A percentile compares a stretch with the other conserved stretches of the same genome.
Conservation (phyloP, 2,113 vertebrate species). For the Xerus inauris region DNA sequence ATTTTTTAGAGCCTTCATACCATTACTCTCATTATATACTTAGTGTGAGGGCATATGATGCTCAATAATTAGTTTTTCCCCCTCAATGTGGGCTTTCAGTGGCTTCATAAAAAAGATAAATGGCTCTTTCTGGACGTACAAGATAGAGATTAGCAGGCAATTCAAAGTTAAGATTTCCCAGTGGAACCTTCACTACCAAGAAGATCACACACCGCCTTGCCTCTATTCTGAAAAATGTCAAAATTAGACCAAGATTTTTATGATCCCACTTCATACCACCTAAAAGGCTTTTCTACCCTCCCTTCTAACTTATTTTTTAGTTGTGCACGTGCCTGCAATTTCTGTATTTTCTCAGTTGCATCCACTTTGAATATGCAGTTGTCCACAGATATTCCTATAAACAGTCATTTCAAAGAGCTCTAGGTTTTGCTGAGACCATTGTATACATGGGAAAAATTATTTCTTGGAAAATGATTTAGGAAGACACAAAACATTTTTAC, state of each 20-base stretch:
- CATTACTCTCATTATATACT: conserved; percentile 63
- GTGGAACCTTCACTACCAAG: conserved; percentile 59
- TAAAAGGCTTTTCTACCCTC: not conserved
- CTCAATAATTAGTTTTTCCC: conserved; percentile 77
- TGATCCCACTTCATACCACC: not conserved
- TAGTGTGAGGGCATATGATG: conserved; percentile 73
- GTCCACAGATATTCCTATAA: not conserved
- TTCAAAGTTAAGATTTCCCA: conserved; percentile 76
- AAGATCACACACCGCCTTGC: conserved; percentile 44
- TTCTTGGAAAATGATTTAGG: conserved; percentile 27
- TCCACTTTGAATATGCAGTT: not conserved
- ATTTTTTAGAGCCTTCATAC: conserved; percentile 70
- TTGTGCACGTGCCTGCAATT: not conserved
- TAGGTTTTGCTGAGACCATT: not conserved
- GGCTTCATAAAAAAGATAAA: conserved; percentile 83
- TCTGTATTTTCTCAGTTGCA: not conserved
- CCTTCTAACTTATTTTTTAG: not conserved
- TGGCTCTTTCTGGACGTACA: conserved; percentile 72
- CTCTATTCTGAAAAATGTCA: conserved; percentile 20
- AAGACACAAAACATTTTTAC: conserved; percentile 35
- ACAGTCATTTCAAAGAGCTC: not conserved
- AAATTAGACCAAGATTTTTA: conserved; percentile 53
- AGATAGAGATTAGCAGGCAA: conserved; percentile 58
- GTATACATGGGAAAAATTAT: not conserved
- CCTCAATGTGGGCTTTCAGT: conserved; percentile 70